phyloP scores from a whole-genome alignment of 2,797 vertebrate genomes.

The Dryobates pubescens region DNA sequence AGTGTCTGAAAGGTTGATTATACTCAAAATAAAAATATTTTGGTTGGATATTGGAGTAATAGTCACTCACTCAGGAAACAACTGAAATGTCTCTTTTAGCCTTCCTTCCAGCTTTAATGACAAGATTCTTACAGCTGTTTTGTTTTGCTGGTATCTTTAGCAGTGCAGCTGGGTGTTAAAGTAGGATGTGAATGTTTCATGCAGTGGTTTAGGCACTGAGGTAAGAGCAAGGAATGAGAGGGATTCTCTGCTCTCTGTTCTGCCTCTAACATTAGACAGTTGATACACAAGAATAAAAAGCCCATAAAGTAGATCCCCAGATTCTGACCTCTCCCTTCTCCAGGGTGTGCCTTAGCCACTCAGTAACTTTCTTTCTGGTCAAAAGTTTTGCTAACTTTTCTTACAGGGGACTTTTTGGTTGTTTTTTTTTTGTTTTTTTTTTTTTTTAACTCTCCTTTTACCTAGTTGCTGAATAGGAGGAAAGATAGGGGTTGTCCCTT shows the following conservation, averaged over 20 bases:
- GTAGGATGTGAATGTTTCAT: rapidly evolving
- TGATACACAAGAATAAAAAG: neutral
- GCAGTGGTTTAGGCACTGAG: neutral
- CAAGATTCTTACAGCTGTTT: rapidly evolving
- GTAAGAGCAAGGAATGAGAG: neutral
- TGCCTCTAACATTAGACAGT: neutral
- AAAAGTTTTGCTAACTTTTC: neutral
- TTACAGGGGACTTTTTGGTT: neutral
- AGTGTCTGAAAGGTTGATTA: constrained; percentile 6
- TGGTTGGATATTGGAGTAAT: neutral
- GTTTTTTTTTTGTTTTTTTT: neutral
- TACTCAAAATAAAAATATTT: constrained; percentile 10
- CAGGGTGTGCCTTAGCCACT: neutral
- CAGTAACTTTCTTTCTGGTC: neutral
- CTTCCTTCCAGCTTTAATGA: neutral
- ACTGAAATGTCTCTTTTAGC: neutral
- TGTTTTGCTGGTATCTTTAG: rapidly evolving
- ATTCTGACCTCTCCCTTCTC: neutral
- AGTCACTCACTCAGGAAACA: neutral
- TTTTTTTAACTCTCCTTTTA: neutral
- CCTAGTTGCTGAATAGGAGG: neutral
- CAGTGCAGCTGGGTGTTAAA: neutral
- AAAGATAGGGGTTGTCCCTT: neutral
- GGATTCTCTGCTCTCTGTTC: neutral
- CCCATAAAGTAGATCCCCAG: neutral